Conservation (phyloP, 2,113 vertebrate genomes). For the Paramisgurnus dabryanus region DNA sequence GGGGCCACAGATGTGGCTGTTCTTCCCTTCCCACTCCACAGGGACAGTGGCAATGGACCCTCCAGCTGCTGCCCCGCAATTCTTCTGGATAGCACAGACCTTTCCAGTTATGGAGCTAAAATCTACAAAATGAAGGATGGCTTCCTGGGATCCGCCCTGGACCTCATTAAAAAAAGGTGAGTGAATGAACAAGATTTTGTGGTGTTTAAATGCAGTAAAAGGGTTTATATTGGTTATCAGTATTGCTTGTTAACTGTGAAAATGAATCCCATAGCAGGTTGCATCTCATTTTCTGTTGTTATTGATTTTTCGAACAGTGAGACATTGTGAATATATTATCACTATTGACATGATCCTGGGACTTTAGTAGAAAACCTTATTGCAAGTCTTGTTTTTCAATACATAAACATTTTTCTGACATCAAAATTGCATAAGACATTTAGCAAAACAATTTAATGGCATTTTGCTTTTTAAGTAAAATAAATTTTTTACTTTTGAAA, state of each 20-base stretch:
- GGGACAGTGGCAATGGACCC: slow-evolving; percentile 70
- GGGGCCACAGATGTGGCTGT: slow-evolving; percentile 48
- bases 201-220: not conserved
- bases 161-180: slow-evolving; percentile 93
- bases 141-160: slow-evolving; percentile 84
- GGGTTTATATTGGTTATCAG: slow-evolving; percentile 25
- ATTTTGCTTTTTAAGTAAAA: too few species aligned
- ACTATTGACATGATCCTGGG: slow-evolving; percentile 5
- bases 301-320: slow-evolving; percentile 61
- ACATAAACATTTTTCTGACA: too few species aligned
- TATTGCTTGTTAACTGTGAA: slow-evolving; percentile 46
- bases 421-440: too few species aligned
- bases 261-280: slow-evolving; percentile 28
- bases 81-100: slow-evolving; percentile 82
- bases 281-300: slow-evolving; percentile 53
- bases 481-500: too few species aligned
- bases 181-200: slow-evolving; percentile 19
- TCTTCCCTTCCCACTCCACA: slow-evolving; percentile 67
- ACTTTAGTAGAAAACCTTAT: too few species aligned
- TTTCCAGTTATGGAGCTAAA: slow-evolving; percentile 86
- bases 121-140: slow-evolving; percentile 90
- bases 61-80: slow-evolving; percentile 87
- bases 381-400: too few species aligned
- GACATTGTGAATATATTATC: not conserved
- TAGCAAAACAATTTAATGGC: too few species aligned